Conservation (phyloP, 2,888 invertebrate species). For the Xanthia icteritia region DNA sequence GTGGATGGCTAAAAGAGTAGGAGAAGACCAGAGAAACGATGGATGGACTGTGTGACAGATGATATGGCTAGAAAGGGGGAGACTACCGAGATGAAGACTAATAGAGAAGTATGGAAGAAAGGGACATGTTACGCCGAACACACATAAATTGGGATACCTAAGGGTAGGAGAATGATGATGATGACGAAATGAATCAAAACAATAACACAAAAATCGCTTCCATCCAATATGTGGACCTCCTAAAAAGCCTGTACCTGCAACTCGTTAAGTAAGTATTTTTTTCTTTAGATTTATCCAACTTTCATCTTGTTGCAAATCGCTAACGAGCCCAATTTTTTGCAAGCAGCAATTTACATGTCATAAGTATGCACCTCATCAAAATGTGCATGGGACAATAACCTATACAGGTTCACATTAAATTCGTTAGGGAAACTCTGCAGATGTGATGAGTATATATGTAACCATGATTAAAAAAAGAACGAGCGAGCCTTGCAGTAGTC, state of each 20-base stretch:
- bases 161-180: background rate
- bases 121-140: too few species aligned
- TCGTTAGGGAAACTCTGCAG: background rate
- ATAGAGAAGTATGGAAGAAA: background rate
- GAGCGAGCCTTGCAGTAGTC: too few species aligned
- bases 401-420: background rate
- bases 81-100: background rate
- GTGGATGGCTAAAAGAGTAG: background rate
- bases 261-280: background rate
- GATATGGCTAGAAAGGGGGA: background rate
- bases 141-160: too few species aligned
- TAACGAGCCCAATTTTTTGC: conserved; percentile 18
- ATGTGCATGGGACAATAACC: background rate
- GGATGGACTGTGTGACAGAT: background rate
- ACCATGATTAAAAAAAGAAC: background rate
- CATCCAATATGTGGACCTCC: background rate
- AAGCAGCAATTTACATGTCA: conserved; percentile 28
- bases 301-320: background rate
- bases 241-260: background rate
- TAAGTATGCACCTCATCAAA: conserved; percentile 40
- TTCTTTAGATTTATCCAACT: background rate
- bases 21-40: background rate
- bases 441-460: background rate
- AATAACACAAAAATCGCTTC: background rate
- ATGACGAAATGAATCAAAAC: background rate